Conservation (phyloP, 2,888 invertebrate species). For the Brachypterus glaber region DNA sequence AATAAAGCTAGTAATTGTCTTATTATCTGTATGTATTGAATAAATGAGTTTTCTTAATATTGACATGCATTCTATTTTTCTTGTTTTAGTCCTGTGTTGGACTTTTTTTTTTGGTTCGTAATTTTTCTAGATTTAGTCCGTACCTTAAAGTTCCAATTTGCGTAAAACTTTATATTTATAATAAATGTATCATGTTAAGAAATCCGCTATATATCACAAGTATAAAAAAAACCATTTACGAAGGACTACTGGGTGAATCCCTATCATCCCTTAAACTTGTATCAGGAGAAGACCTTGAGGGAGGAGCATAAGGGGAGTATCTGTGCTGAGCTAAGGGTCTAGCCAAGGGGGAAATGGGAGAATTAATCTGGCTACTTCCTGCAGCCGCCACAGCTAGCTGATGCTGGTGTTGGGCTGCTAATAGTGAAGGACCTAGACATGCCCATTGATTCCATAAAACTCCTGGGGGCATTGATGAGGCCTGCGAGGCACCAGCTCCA, state of each 20-base stretch:
- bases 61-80: too few species aligned
- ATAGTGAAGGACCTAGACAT: slow-evolving; percentile 53
- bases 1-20: too few species aligned
- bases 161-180: too few species aligned
- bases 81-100: too few species aligned
- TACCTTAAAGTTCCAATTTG: too few species aligned
- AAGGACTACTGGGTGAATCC: slow-evolving; percentile 39
- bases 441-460: slow-evolving; percentile 66
- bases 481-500: slow-evolving; percentile 41
- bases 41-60: too few species aligned
- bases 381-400: slow-evolving; percentile 42
- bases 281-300: slow-evolving; percentile 50
- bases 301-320: slow-evolving; percentile 50
- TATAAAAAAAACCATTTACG: slow-evolving; percentile 24
- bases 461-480: slow-evolving; percentile 38
- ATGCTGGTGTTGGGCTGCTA: slow-evolving; percentile 55
- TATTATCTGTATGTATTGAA: too few species aligned
- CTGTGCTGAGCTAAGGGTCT: slow-evolving; percentile 47
- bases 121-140: too few species aligned
- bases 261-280: slow-evolving; percentile 46
- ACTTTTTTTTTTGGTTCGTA: too few species aligned
- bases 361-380: slow-evolving; percentile 45
- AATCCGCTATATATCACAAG: slow-evolving; percentile 19
- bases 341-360: slow-evolving; percentile 44
- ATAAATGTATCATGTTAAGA: too few species aligned